Percentiles rank a stretch among this genome's conserved stretches.
phyloP scores from a whole-genome alignment of 1,140 invertebrate species.

The Anthonomus grandis region DNA sequence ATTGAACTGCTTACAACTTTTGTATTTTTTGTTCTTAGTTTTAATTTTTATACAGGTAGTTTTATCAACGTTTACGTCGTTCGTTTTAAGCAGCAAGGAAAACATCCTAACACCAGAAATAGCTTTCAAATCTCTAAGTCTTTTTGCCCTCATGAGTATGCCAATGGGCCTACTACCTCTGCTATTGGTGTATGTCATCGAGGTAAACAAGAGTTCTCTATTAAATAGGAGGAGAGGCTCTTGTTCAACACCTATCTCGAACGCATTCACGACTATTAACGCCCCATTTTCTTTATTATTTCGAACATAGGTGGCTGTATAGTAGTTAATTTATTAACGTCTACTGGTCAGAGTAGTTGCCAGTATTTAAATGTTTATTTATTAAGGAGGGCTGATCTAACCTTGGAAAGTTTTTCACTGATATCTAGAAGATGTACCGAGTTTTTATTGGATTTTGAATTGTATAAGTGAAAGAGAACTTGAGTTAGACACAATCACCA shows the following conservation, averaged over 20 bases:
- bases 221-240: too few species aligned
- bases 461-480: too few species aligned
- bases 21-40: constrained; percentile 4
- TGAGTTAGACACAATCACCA: too few species aligned
- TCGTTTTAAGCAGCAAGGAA: constrained; percentile 62
- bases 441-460: too few species aligned
- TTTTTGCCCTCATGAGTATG: constrained; percentile 83
- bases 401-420: too few species aligned
- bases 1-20: background rate
- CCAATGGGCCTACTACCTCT: constrained; percentile 70
- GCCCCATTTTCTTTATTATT: constrained; percentile 11
- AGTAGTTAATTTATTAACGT: too few species aligned
- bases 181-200: constrained; percentile 63
- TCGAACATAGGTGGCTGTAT: constrained; percentile 4
- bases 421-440: too few species aligned
- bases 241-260: too few species aligned
- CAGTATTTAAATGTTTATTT: too few species aligned
- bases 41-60: constrained; percentile 59
- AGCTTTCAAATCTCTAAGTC: constrained; percentile 81
- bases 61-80: constrained; percentile 85
- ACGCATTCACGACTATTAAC: too few species aligned
- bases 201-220: constrained; percentile 60
- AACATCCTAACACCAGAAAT: constrained; percentile 70
- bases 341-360: too few species aligned
- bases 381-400: too few species aligned